Base-by-base conservation (phyloP, 37 sponge, comb jelly and placozoan genomes). In the Beroe forskalii region DNA sequence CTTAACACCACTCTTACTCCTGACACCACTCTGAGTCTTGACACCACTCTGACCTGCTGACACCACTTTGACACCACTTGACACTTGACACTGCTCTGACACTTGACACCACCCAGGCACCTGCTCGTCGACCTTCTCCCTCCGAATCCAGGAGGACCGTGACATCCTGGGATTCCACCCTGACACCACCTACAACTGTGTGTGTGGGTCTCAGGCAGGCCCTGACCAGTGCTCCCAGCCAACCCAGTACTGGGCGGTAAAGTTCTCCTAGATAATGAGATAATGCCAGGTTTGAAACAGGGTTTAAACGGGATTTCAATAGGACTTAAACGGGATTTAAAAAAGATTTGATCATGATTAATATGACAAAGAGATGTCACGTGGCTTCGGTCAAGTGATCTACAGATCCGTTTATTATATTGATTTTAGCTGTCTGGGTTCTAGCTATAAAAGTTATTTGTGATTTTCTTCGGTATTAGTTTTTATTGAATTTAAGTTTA, bases 131-230 rank as follows among this genome's bases (percentile, higher is more conserved):
- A 97, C 97, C 0, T 96, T 97, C 42, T 93, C 97, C 0, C 96
- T 94, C 90, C 94, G 97, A 55, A 97, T 97, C 62, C 89, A 93
- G 4, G 97, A 97, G 43, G 97, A 97, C 32, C 91, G 97, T 0
- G 94, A 95, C 93, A 36, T 97, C 67, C 92, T 94, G 95, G 94
- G 96, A 1, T 94, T 97, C 62, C 83, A 92, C 8, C 39, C 28
- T 32, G 93, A 96, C 35, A 76, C 62, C 38, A 97, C 97, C n/a
- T 95, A 92, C 91, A 95, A 97, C 42, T 38, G 92, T 23, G 83
- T 97, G 8, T 97, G 97, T 94, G 55, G 55, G 12, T 6, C 55
- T 48, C 55, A 48, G 55, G 6, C 55, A 48, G 12, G 12, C 55
- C 55, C 55, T 12, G 55, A 48, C 55, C 55, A 48, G 55, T 48